Evolutionary conservation across 2,797 vertebrate species (phyloP), one percentile per base, ranked within the genome.

Genomic region (Sebastes steindachneri): DNA sequence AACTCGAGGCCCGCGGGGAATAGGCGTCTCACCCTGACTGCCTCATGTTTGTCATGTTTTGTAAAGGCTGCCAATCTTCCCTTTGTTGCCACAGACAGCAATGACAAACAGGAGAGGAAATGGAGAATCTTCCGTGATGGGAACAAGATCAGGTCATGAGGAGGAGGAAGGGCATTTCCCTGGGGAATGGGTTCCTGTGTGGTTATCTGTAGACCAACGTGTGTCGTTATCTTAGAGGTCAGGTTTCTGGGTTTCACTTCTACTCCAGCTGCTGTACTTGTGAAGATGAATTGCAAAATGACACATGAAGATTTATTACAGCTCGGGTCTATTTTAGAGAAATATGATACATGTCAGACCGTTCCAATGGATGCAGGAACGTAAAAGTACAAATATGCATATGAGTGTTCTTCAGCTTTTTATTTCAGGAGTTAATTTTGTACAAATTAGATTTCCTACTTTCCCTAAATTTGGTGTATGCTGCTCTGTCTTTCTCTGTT

Each of bases 1-100:
- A 94, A 90, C 88, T 75, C 73, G 1, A 31, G 65, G 51, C 82
- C 86, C 48, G 21, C 7, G 10, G 88, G 91, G 90, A 86, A 77
- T 78, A 79, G 90, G 80, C 82, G 79, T 91, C 82, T 91, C 86
- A 85, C 72, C 62, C 65, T 9, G 71, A 41, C 82, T 76, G 80
- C 79, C 87, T 92, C 51, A 1, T 89, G 84, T 92, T 90, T 88
- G 86, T 74, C 85, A 81, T 90, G 88, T 92, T 94, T 95, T 92
- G 83, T 86, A 90, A 91, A 92, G 87, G 73, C 82, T 89, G 88
- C 83, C 89, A 88, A 73, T 91, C 85, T 90, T 77, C 58, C 88
- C 65, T 92, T 94, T 94, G 91, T 94, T 93, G 68, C 65, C 2
- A 21, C 72, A 82, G 87, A 90, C 86, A 82, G 84, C 75, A 73